Percentiles rank a stretch among this genome's conserved stretches.
Evolutionary conservation across 53 echinoderm and acorn worm species (phyloP).

Genomic region (Antedon mediterranea): DNA sequence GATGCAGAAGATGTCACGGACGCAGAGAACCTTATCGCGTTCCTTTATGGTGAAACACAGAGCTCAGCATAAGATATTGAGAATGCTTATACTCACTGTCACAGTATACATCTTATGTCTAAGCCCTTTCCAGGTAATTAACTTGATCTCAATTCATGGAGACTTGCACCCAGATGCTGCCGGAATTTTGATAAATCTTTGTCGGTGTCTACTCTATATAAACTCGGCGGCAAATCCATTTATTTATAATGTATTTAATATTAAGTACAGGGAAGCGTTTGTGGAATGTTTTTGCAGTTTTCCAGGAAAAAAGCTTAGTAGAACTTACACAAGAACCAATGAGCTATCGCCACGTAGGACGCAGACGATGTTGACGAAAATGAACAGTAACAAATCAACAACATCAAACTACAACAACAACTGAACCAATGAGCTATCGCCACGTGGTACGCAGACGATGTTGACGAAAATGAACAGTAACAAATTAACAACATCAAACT

Average conservation of each 20-base stretch:
- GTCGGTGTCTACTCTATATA: neutral
- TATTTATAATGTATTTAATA: neutral
- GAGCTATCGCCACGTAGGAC: neutral
- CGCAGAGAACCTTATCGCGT: slow-evolving; percentile 1
- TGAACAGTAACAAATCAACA: neutral
- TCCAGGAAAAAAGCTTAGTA: neutral
- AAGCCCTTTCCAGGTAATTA: neutral
- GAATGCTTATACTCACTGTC: neutral
- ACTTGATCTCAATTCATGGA: neutral
- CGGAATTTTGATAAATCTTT: neutral
- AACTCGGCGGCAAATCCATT: neutral
- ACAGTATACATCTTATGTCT: neutral
- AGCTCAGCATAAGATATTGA: neutral
- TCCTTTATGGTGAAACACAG: neutral
- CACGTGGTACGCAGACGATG: too few relatives aligned
- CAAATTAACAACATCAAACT: too few relatives aligned
- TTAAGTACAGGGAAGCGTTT: neutral
- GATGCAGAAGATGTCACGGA: slow-evolving; percentile 10
- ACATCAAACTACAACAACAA: too few relatives aligned
- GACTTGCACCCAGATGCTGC: neutral
- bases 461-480: too few relatives aligned
- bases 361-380: neutral
- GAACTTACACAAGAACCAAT: neutral
- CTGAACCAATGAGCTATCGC: too few relatives aligned
- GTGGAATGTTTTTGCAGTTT: neutral